These are phyloP conservation scores for Morelia viridis DNA, from an alignment of 2,797 vertebrate species.

Conservation along the genomic window DNA sequence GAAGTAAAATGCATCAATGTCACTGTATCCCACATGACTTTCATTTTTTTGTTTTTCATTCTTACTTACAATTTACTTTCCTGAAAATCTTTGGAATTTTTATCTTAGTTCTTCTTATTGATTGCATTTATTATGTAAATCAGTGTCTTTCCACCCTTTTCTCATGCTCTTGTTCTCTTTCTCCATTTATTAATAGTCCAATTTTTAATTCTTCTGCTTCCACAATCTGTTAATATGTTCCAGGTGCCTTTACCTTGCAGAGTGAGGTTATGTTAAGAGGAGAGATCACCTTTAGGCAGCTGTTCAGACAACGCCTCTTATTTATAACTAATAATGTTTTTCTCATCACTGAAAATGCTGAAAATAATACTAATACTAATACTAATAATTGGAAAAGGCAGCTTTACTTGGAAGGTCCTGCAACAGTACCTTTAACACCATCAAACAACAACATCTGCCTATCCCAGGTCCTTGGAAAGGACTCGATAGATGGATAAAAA, in stretches of 20 bases:
- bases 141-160: neutral
- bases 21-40: neutral
- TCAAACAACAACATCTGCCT: too few species aligned
- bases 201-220: neutral
- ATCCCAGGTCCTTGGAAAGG: too few species aligned
- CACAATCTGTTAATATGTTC: neutral
- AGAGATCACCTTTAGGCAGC: neutral
- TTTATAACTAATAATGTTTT: neutral
- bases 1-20: neutral
- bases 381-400: too few species aligned
- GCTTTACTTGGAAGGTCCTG: too few species aligned
- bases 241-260: neutral
- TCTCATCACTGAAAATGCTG: neutral
- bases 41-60: neutral
- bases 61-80: too few species aligned
- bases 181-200: conserved; percentile 1
- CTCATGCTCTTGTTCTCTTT: neutral
- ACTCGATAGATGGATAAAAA: too few species aligned
- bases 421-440: too few species aligned
- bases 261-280: neutral
- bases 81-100: neutral
- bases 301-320: neutral
- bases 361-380: neutral
- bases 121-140: neutral
- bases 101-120: neutral